These are phyloP conservation scores for Agelastica alni DNA, from an alignment of 2,888 invertebrate genomes.

Conservation along the genomic window DNA sequence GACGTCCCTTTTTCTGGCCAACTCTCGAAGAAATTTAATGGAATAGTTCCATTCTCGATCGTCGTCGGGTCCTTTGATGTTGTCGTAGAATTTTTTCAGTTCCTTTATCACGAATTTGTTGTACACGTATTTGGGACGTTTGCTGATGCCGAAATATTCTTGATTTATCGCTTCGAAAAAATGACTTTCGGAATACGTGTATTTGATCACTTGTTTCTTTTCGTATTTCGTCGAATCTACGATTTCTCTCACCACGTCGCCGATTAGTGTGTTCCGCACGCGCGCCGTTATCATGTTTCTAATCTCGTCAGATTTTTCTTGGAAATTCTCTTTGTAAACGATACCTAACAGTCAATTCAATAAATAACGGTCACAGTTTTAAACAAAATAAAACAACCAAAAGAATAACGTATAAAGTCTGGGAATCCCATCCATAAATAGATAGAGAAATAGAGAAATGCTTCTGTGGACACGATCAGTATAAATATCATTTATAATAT, in stretches of 20 bases:
- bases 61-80: slow-evolving; percentile 31
- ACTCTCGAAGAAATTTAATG: slow-evolving; percentile 35
- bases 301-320: slow-evolving; percentile 24
- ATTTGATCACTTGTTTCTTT: slow-evolving; percentile 9
- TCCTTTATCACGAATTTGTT: slow-evolving; percentile 38
- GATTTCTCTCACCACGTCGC: slow-evolving; percentile 36
- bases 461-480: too few relatives aligned
- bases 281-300: slow-evolving; percentile 33
- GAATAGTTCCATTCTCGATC: slow-evolving; percentile 41
- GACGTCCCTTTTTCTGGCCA: slow-evolving; percentile 40
- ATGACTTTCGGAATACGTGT: slow-evolving; percentile 34
- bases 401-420: too few relatives aligned
- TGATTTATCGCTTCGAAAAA: slow-evolving; percentile 45
- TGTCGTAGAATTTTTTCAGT: slow-evolving; percentile 42
- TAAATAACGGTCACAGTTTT: too few relatives aligned
- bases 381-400: too few relatives aligned
- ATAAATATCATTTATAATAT: too few relatives aligned
- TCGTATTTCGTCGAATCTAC: slow-evolving; percentile 26
- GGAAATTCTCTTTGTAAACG: slow-evolving; percentile 25
- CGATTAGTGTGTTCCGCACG: slow-evolving; percentile 33
- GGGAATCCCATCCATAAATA: too few relatives aligned
- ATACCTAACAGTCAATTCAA: too few relatives aligned
- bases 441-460: too few relatives aligned
- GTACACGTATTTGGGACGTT: slow-evolving; percentile 42
- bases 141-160: slow-evolving; percentile 26